Percentiles rank a stretch among this genome's conserved stretches.
Evolutionary conservation across 2,113 vertebrate species (phyloP).

Genomic region (Loxodonta africana): DNA sequence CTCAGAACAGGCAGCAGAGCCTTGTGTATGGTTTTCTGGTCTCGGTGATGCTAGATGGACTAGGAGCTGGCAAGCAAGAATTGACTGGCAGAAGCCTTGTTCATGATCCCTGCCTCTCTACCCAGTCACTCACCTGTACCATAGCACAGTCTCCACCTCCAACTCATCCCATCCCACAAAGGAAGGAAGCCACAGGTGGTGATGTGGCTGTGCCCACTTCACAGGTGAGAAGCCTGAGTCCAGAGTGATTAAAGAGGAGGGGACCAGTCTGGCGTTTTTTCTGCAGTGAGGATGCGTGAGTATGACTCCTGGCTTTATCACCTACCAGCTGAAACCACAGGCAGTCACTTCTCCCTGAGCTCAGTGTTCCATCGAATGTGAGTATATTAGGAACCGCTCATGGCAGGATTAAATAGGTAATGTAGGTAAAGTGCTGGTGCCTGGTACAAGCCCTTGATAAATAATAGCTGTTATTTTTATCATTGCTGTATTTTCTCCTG

Average conservation of each 20-base stretch:
- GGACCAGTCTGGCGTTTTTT: not conserved
- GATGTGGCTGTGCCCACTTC: not conserved
- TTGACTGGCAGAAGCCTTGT: not conserved
- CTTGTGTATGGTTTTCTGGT: not conserved
- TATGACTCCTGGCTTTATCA: not conserved
- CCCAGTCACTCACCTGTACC: not conserved
- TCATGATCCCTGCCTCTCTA: not conserved
- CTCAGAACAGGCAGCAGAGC: not conserved
- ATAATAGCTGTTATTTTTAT: not conserved
- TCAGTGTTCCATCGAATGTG: not conserved
- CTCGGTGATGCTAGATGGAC: not conserved
- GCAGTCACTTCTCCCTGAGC: not conserved
- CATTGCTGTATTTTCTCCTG: not conserved
- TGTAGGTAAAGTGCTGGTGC: accelerated
- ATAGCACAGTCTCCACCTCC: not conserved
- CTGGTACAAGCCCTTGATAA: not conserved
- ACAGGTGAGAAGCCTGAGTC: not conserved
- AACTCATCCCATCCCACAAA: not conserved
- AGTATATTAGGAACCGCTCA: not conserved
- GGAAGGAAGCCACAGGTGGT: not conserved
- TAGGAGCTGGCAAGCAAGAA: not conserved
- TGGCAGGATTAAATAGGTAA: not conserved
- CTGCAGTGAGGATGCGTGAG: not conserved
- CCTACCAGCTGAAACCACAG: not conserved
- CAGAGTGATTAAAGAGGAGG: not conserved